Base-by-base conservation (phyloP, 2,888 invertebrate species). In the Leptinotarsa juncta region DNA sequence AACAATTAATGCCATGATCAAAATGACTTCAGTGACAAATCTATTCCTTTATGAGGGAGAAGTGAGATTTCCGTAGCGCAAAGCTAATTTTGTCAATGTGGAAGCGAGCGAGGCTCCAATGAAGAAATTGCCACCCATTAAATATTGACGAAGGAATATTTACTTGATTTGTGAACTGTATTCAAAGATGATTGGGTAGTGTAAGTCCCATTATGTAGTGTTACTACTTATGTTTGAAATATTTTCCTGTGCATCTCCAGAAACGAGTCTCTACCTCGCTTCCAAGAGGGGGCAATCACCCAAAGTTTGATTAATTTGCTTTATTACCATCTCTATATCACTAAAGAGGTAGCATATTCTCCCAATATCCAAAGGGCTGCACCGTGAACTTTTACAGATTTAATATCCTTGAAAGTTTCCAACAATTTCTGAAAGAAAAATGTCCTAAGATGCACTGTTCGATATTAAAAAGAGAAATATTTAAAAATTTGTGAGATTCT, bases 161-260 rank as follows among this genome's bases (percentile, higher is more conserved):
- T 92, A 81, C 91, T 92, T 7, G 89, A 88, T 84, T 89, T 88
- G 55, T 92, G 90, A 32, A 93, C 91, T 81, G 96, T 90, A 85
- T 96, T 97, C 88, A 99, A 97, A 60, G 97, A 98, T 79, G 98
- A 98, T 89, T 99, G 99, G 4, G 98, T 95, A 42, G 99, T 99
- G 88, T 99, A 99, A 0, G 99, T 98, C 23, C 99, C 99, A 90
- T 99, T 99, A 51, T 23, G 84, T 82, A 20, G 80, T 77, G 18
- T 79, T 79, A 10, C 79, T 79, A 23, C 81, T 82, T 74, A 80
- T 82, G 15, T 72, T 72, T 12, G 77, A 71, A 32, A 77, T 84
- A 75, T 88, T 89, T 70, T 92, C 92, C 23, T 91, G 90, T 7
- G 90, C 86, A 67, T 94, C 94, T 5, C 95, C 96, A n/a, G 94